Base-by-base conservation (phyloP, 2,888 invertebrate species). In the Andrena bicolor region DNA sequence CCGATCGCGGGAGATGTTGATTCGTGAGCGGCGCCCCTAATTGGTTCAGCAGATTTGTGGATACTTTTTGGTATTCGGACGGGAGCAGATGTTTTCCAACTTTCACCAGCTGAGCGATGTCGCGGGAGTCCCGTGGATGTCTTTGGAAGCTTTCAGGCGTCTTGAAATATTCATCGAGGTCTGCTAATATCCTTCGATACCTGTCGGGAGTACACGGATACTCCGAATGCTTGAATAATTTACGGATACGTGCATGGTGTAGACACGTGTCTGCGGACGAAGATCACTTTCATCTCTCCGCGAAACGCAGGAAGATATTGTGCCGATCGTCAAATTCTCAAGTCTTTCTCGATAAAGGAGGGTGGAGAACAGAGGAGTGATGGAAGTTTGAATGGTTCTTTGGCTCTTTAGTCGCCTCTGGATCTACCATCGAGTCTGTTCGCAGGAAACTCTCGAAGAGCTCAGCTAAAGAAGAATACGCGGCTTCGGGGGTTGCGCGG, bases 81-180 rank as follows among this genome's bases (percentile, higher is more conserved):
- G 64, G 56, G 72, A 26, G 7, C 71, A 58, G 63, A 69, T 76
- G 48, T 63, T 10, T n/a, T 5, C 10, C 20, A 3, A 69, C 48
- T 8, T n/a, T 28, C 7, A 0, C 48, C 8, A 4, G 23, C 20
- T 16, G 16, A 16, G 7, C 61, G 32, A 68, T 61, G 20, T 35
- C 56, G 10, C 1, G 0, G 32, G 63, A 64, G 64, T 76, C 69
- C 53, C 16, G 1, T 2, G 64, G 49, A 64, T 49, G 64, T n/a
- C 63, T 64, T 51, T 51, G 32, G 32, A 77, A 77, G 80, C 80
- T 78, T 77, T 80, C 79, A 79, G 26, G 13, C 8, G 13, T 32
- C 13, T 23, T 80, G 51, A 80, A 80, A 77, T 80, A 80, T 80
- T 80, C 80, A 80, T 76, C 30, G 16, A 4, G 7, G 69, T 63